A percentile compares a stretch with the other conserved stretches of the same genome.
phyloP scores from a whole-genome alignment of 30 jellyfish, hydroid and myxozoan species.

The Mastigias papua region DNA sequence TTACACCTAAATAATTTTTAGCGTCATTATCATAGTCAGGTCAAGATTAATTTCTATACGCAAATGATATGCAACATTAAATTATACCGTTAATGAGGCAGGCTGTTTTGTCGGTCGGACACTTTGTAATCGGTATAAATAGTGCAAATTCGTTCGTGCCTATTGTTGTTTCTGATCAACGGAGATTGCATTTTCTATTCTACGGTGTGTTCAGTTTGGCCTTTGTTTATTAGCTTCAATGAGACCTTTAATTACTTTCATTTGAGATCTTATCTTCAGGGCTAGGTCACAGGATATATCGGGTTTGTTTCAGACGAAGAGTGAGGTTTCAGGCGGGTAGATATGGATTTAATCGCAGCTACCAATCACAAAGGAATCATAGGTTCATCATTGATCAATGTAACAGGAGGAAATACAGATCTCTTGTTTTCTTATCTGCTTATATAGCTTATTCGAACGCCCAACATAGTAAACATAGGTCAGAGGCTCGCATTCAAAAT shows the following conservation, averaged over 20 bases:
- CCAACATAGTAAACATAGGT: background rate
- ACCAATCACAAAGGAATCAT: slow-evolving; percentile 25
- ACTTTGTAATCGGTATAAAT: background rate
- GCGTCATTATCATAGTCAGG: slow-evolving; percentile 1
- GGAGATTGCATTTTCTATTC: slow-evolving; percentile 43
- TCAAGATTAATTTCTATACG: background rate
- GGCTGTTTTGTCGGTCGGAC: background rate
- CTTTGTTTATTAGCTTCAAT: slow-evolving; percentile 20
- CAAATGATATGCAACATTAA: background rate
- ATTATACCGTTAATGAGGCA: background rate
- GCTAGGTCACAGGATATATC: slow-evolving; percentile 51
- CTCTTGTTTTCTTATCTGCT: background rate
- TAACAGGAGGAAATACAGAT: background rate
- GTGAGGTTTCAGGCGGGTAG: slow-evolving; percentile 15
- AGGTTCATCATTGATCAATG: slow-evolving; percentile 2
- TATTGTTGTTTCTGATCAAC: slow-evolving; percentile 5
- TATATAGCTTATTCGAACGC: background rate
- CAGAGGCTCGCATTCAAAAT: background rate
- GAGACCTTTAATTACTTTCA: slow-evolving; percentile 46
- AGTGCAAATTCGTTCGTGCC: slow-evolving; percentile 16
- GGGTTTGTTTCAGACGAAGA: background rate
- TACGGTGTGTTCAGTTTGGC: background rate
- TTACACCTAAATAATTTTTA: background rate
- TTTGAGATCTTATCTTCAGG: slow-evolving; percentile 31
- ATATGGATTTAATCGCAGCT: slow-evolving; percentile 1